Conservation (phyloP, 2,888 invertebrate genomes). For the Tachina lurida region DNA sequence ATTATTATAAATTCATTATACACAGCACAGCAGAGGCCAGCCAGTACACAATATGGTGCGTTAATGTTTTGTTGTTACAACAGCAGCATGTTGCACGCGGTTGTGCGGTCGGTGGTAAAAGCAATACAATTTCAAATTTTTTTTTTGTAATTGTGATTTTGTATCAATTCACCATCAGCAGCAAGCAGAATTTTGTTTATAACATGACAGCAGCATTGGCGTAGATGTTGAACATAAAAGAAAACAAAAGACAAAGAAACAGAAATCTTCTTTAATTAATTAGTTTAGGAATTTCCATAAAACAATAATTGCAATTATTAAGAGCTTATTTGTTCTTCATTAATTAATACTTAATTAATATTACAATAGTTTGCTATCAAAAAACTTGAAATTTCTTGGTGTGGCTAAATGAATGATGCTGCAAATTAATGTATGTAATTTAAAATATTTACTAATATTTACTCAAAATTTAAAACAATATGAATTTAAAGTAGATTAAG, state of each 20-base stretch:
- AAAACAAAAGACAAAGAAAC: constrained; percentile 10
- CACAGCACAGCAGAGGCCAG: constrained; percentile 16
- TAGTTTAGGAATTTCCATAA: neutral
- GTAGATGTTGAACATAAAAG: constrained; percentile 30
- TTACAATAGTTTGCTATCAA: too few species aligned
- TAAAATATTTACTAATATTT: too few species aligned
- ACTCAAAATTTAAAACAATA: too few species aligned
- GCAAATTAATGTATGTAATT: too few species aligned
- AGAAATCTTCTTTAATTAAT: neutral
- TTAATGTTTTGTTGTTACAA: constrained; percentile 15
- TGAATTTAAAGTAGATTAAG: too few species aligned
- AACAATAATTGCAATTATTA: neutral
- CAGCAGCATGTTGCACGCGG: constrained; percentile 33
- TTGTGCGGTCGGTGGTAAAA: neutral
- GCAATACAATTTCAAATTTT: constrained; percentile 1
- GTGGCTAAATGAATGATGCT: too few species aligned
- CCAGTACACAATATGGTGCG: constrained; percentile 20
- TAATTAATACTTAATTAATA: neutral
- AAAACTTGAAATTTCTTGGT: too few species aligned
- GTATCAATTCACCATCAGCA: constrained; percentile 17
- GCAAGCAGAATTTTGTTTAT: constrained; percentile 12
- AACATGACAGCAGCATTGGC: constrained; percentile 11
- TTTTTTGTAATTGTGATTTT: neutral
- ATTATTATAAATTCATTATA: constrained; percentile 51
- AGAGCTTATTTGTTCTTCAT: neutral